Evolutionary conservation across 2,113 vertebrate genomes (phyloP).

Genomic region (Elephas maximus): DNA sequence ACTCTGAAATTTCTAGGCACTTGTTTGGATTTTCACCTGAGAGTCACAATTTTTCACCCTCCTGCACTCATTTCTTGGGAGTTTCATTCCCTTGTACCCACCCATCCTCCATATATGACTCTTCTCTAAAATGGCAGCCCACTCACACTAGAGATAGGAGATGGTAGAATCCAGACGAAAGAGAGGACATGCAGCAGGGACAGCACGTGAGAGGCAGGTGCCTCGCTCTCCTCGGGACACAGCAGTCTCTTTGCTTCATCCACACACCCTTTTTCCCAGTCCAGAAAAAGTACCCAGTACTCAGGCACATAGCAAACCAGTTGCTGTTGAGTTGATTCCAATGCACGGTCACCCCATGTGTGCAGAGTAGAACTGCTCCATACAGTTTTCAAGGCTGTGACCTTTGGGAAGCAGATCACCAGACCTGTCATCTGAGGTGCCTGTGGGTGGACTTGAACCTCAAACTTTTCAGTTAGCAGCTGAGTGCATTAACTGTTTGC

Average conservation of each 20-base stretch:
- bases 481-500: neutral
- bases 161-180: neutral
- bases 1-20: neutral
- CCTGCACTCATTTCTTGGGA: neutral
- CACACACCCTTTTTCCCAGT: neutral
- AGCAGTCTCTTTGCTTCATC: neutral
- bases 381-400: neutral
- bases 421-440: neutral
- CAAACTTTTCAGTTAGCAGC: neutral
- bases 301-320: neutral
- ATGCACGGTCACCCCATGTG: neutral
- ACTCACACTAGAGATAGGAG: fast-evolving
- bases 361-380: neutral
- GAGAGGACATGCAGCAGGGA: neutral
- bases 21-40: neutral
- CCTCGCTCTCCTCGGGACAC: neutral
- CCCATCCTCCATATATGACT: too few species aligned
- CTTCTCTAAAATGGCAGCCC: neutral
- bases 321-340: neutral
- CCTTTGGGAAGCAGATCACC: neutral
- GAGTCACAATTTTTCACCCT: neutral
- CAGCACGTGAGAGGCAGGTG: neutral
- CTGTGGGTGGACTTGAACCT: neutral
- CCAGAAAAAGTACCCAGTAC: too few species aligned
- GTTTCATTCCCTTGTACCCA: fast-evolving